A percentile compares a stretch with the other conserved stretches of the same genome.
Evolutionary conservation across 2,113 vertebrate species (phyloP).

Genomic region (Lepus timidus): DNA sequence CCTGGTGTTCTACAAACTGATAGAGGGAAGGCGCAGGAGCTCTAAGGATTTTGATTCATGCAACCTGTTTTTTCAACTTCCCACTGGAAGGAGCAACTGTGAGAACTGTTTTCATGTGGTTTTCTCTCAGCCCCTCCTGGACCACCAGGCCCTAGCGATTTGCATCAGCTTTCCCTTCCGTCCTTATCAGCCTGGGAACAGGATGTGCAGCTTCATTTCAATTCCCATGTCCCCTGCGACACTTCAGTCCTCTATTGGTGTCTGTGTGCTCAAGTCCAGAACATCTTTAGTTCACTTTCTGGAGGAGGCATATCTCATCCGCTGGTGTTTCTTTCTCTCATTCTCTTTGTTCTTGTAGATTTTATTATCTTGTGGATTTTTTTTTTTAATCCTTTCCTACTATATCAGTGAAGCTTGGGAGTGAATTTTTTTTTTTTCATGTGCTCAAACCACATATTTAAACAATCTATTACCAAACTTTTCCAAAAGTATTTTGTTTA

Average conservation of each 20-base stretch:
- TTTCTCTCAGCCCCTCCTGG: not conserved
- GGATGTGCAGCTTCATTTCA: not conserved
- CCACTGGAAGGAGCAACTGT: not conserved
- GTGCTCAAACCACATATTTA: not conserved
- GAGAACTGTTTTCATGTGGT: not conserved
- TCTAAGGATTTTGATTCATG: not conserved
- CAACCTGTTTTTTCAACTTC: conserved; percentile 13
- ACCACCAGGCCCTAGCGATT: not conserved
- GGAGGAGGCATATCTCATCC: not conserved
- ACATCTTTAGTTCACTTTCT: not conserved
- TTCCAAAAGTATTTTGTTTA: not conserved
- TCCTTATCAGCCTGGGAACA: not conserved
- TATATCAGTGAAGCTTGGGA: not conserved
- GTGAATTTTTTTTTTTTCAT: not conserved
- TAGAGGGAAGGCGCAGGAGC: not conserved
- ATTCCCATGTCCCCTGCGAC: not conserved
- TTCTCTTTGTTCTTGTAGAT: conserved; percentile 1
- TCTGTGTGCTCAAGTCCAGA: not conserved
- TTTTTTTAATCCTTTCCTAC: not conserved
- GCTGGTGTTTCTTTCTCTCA: not conserved
- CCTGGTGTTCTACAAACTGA: not conserved
- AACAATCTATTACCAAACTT: not conserved
- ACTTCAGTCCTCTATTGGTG: not conserved
- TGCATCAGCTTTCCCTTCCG: not conserved
- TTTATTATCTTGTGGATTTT: not conserved